Evolutionary conservation across 2,797 vertebrate species (phyloP), one percentile per base, ranked within the genome.

Genomic region (Notoglanidium macrostoma): DNA sequence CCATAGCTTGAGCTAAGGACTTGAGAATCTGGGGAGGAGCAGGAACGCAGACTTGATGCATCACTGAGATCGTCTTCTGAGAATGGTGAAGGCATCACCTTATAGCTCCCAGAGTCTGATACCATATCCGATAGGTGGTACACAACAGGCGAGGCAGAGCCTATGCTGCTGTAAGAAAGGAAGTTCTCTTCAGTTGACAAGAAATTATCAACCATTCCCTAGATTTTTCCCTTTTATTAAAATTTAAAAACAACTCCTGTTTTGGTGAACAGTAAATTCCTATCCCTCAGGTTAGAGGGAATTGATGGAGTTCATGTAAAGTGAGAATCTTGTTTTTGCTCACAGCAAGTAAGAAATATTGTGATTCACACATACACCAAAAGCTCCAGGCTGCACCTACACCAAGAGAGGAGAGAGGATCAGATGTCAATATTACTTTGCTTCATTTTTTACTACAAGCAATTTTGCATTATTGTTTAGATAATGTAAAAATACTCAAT

Each of bases 131-230:
- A 94, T 90, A 96, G 93, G 89, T 93, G 93, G 89, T 94, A 96
- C 65, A 93, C 93, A 57, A 93, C 84, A 0, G 94, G 92, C 89
- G 95, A 94, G 35, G 93, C 95, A 15, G 92, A 90, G 2, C 94
- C 92, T 46, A 85, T 55, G 87, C 89, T 87, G 35, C 92, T 87
- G 35, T 93, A 94, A 81, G 93, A 95, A 93, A 96, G 95, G 95
- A 99, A 98, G 94, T 91, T 97, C 95, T 98, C 97, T 94, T 97
- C 97, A 92, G 96, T 95, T 93, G 96, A 95, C 76, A 96, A 93
- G 95, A 98, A 95, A 95, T 99, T 97, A 96, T 99, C 98, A 95
- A 99, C 98, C 98, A 99, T 99, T 92, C 91, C 73, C 93, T 74
- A 70, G 44, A 54, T 61, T 78, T 81, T 40, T 35, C 40, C 40